phyloP scores from a whole-genome alignment of 2,888 invertebrate species.

The Pterobdella sp. region DNA sequence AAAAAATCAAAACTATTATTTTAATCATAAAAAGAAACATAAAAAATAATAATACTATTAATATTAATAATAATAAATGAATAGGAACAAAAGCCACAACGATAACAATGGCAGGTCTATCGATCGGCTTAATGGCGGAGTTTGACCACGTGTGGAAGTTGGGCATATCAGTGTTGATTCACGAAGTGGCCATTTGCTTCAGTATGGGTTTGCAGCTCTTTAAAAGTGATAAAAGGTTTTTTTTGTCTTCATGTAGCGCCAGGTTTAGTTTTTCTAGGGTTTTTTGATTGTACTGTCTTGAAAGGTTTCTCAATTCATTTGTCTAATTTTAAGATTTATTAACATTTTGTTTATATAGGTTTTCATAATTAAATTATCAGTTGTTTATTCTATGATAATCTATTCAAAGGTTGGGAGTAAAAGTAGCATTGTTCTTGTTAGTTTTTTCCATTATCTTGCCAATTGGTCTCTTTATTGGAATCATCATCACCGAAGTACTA shows the following conservation, averaged over 20 bases:
- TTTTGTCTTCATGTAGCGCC: too few species aligned
- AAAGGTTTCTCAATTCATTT: conserved; percentile 22
- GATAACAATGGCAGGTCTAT: too few species aligned
- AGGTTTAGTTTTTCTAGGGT: too few species aligned
- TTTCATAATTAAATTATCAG: too few species aligned
- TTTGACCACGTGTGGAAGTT: conserved; percentile 43
- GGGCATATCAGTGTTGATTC: conserved; percentile 53
- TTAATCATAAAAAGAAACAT: too few species aligned
- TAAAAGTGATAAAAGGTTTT: conserved; percentile 28
- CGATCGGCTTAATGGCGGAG: conserved; percentile 54
- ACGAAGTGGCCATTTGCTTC: conserved; percentile 57
- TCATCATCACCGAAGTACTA: conserved; percentile 34
- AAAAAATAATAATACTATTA: too few species aligned
- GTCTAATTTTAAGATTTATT: too few species aligned
- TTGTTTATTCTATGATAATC: too few species aligned
- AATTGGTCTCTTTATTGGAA: conserved; percentile 36
- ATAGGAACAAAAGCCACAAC: too few species aligned
- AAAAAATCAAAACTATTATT: too few species aligned
- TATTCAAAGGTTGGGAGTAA: not conserved
- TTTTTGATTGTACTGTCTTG: conserved; percentile 25
- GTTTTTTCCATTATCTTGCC: conserved; percentile 34
- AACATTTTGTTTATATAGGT: too few species aligned
- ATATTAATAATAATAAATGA: too few species aligned
- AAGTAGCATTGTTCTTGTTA: not conserved
- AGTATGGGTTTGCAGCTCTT: conserved; percentile 53